These are phyloP conservation scores for Saccostrea cuccullata DNA, from an alignment of 1,140 invertebrate genomes.

Conservation along the genomic window DNA sequence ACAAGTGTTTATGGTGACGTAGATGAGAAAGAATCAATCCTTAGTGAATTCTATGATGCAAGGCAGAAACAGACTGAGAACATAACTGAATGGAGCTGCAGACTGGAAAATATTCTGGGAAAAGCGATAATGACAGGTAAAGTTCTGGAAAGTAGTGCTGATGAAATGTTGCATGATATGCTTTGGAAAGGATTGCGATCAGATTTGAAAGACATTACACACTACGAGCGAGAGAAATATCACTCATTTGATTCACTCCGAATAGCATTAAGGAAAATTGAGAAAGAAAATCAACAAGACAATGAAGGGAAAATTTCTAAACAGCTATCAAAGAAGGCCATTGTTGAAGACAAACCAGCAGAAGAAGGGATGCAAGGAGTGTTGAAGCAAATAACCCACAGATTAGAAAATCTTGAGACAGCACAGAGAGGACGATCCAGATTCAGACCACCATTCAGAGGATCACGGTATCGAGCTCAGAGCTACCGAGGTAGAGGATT, in stretches of 20 bases:
- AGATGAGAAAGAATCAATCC: conserved; percentile 32
- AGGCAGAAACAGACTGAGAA: conserved; percentile 34
- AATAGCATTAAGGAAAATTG: conserved; percentile 37
- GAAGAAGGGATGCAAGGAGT: background rate
- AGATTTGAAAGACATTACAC: conserved; percentile 42
- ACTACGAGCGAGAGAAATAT: conserved; percentile 37
- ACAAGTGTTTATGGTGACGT: conserved; percentile 41
- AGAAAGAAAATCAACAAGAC: conserved; percentile 25
- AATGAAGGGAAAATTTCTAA: background rate
- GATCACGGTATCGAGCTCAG: background rate
- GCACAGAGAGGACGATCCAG: background rate
- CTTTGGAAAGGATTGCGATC: background rate
- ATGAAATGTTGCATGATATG: conserved; percentile 15
- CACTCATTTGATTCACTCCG: conserved; percentile 26
- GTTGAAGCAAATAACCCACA: background rate
- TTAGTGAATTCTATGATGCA: conserved; percentile 41
- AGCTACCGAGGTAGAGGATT: background rate
- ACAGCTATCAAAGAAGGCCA: conserved; percentile 9
- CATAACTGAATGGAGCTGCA: conserved; percentile 41
- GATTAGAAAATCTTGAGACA: conserved; percentile 24
- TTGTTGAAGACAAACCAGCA: background rate
- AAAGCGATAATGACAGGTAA: conserved; percentile 4
- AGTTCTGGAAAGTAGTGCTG: background rate
- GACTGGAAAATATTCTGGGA: conserved; percentile 31
- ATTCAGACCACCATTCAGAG: background rate